Evolutionary conservation across 2,797 vertebrate genomes (phyloP).

Genomic region (Perodicticus potto): DNA sequence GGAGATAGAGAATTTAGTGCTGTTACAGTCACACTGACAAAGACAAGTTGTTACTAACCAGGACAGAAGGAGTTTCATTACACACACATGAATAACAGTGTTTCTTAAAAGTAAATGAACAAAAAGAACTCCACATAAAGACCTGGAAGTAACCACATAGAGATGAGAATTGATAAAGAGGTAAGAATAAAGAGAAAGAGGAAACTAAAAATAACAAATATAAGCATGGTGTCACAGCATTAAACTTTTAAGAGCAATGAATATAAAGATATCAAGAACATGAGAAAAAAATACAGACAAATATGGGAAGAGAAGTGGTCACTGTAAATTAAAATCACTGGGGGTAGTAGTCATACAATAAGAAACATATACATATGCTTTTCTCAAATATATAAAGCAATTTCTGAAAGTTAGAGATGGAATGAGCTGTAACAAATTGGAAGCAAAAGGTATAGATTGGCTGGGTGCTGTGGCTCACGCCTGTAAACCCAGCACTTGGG

Average conservation of each 20-base stretch:
- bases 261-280: neutral
- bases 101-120: neutral
- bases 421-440: neutral
- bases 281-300: neutral
- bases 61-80: neutral
- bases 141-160: neutral
- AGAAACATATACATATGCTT: neutral
- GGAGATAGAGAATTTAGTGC: slow-evolving; percentile 12
- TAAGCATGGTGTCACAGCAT: neutral
- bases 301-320: neutral
- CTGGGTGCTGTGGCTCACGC: no score
- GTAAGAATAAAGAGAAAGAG: neutral
- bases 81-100: neutral
- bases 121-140: slow-evolving; percentile 28
- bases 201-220: neutral
- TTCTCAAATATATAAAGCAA: neutral
- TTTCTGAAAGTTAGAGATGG: neutral
- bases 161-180: neutral
- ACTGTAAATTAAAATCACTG: neutral
- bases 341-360: neutral
- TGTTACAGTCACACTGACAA: neutral
- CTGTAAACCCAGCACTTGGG: no score
- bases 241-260: neutral
- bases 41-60: neutral
- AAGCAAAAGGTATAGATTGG: neutral